phyloP scores from a whole-genome alignment of 2,797 vertebrate species.

The Cryptoprocta ferox region DNA sequence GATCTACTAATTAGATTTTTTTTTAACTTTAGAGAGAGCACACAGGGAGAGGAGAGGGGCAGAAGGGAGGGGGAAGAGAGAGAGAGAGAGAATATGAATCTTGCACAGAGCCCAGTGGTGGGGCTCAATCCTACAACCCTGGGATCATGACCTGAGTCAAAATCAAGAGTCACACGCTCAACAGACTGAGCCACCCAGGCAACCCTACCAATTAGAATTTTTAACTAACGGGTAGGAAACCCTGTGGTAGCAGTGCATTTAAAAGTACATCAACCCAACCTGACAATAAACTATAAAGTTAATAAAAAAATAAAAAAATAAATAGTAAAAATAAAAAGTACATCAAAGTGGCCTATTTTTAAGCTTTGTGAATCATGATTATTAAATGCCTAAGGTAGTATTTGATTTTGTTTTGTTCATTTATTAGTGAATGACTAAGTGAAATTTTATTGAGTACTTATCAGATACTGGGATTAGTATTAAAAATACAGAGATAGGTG shows the following conservation, averaged over 20 bases:
- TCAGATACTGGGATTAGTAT: neutral
- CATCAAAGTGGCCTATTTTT: neutral
- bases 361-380: conserved; percentile 26
- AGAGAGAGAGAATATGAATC: no score
- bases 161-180: no score
- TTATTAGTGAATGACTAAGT: neutral
- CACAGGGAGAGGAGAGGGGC: no score
- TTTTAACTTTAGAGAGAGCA: no score
- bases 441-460: neutral
- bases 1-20: neutral
- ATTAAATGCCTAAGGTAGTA: neutral
- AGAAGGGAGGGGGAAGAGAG: no score
- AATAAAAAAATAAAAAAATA: no score
- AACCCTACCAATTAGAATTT: neutral
- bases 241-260: neutral
- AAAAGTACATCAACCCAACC: neutral
- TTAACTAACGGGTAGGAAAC: neutral
- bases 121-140: no score
- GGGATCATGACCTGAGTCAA: no score
- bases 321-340: neutral
- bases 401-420: neutral
- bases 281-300: no score
- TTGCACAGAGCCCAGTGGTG: no score
- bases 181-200: no score
- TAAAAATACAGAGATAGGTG: neutral